Percentiles rank a stretch among this genome's conserved stretches.
These are phyloP conservation scores for Drosophila paracracens DNA, from an alignment of 2,888 invertebrate genomes.

Conservation along the genomic window DNA sequence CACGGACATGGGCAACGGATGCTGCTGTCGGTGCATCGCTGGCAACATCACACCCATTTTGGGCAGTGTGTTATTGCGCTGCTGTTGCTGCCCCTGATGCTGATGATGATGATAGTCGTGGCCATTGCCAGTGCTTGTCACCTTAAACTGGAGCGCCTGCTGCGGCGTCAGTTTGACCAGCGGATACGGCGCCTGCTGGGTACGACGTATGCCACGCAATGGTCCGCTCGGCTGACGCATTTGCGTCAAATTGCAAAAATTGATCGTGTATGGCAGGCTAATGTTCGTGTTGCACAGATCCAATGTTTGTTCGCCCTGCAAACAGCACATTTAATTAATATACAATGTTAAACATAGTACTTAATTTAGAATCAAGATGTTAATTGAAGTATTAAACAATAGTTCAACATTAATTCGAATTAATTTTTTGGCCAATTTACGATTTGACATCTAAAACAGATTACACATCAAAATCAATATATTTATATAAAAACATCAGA, in stretches of 20 bases:
- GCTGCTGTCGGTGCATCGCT: slow-evolving; percentile 67
- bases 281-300: slow-evolving; percentile 90
- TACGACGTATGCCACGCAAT: slow-evolving; percentile 89
- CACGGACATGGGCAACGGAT: slow-evolving; percentile 61
- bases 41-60: slow-evolving; percentile 75
- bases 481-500: background rate
- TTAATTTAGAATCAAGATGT: background rate
- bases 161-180: slow-evolving; percentile 88
- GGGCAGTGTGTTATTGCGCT: slow-evolving; percentile 76
- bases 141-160: slow-evolving; percentile 82
- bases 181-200: slow-evolving; percentile 93
- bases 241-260: slow-evolving; percentile 91
- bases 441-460: background rate
- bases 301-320: slow-evolving; percentile 89
- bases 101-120: slow-evolving; percentile 75
- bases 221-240: slow-evolving; percentile 90
- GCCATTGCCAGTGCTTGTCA: slow-evolving; percentile 58
- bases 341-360: background rate
- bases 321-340: background rate
- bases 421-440: background rate
- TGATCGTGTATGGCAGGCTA: slow-evolving; percentile 90
- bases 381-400: background rate
- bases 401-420: background rate
- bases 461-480: background rate
- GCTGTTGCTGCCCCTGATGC: slow-evolving; percentile 56